These are phyloP conservation scores for Sebastes nivosus DNA, from an alignment of 2,797 vertebrate species.

Conservation along the genomic window DNA sequence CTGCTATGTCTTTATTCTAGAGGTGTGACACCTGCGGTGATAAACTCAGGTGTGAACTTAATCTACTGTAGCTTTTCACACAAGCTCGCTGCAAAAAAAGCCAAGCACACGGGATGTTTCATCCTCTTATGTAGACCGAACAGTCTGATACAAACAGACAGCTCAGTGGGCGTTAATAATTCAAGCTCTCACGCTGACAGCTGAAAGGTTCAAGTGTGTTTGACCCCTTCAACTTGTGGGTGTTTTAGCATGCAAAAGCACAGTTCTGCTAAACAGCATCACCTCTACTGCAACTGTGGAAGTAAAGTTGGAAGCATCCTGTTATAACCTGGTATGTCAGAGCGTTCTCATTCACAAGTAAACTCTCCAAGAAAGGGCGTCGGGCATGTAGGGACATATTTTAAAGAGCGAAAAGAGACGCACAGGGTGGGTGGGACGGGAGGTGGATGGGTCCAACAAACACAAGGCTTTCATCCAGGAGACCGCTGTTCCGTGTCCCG, in stretches of 20 bases:
- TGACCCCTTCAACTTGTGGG: conserved; percentile 45
- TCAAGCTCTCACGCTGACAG: conserved; percentile 42
- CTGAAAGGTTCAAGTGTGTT: conserved; percentile 45
- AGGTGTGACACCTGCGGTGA: conserved; percentile 8
- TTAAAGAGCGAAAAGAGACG: no score
- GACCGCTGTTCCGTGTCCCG: no score
- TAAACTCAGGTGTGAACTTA: conserved; percentile 12
- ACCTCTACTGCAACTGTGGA: background rate
- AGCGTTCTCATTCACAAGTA: no score
- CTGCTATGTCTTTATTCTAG: background rate
- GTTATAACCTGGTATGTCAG: background rate
- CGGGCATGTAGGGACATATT: no score
- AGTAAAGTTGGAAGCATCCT: background rate
- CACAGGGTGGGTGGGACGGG: no score
- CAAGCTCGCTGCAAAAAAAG: background rate
- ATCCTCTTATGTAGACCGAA: background rate
- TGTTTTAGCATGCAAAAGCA: conserved; percentile 34
- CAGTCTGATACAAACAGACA: conserved; percentile 41
- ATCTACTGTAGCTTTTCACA: conserved; percentile 13
- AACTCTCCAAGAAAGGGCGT: no score
- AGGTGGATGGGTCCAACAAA: no score
- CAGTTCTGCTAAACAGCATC: background rate
- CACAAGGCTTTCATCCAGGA: no score
- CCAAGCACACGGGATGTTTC: background rate
- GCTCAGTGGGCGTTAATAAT: conserved; percentile 56